These are phyloP conservation scores for Herpetotheres cachinnans DNA, from an alignment of 2,113 vertebrate species.

Conservation along the genomic window DNA sequence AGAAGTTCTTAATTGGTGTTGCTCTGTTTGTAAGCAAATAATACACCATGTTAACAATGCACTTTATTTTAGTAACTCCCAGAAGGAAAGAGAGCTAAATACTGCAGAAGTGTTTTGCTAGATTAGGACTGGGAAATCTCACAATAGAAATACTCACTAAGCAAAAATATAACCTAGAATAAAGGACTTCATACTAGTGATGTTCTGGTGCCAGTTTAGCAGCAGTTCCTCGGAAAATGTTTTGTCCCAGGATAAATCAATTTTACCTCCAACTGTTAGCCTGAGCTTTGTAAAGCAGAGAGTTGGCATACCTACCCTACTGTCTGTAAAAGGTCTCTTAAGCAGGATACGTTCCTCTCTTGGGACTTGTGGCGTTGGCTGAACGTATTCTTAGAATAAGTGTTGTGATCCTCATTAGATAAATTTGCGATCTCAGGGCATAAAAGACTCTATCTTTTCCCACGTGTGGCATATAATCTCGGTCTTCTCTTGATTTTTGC, in stretches of 20 bases:
- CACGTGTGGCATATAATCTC: not conserved
- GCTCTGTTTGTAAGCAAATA: slow-evolving; percentile 50
- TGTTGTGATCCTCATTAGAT: not conserved
- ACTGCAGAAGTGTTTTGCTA: slow-evolving; percentile 6
- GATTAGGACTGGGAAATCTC: not conserved
- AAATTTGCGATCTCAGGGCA: not conserved
- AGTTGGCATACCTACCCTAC: not conserved
- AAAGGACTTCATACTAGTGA: not conserved
- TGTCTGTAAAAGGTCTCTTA: not conserved
- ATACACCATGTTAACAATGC: not conserved
- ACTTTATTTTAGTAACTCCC: slow-evolving; percentile 34
- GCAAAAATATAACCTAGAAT: slow-evolving; percentile 10
- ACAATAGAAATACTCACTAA: slow-evolving; percentile 11
- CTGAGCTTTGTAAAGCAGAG: not conserved
- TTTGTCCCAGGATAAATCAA: not conserved
- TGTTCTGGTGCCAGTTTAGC: not conserved
- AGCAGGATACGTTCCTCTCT: not conserved
- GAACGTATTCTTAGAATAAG: not conserved
- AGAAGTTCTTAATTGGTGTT: not conserved
- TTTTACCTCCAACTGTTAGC: not conserved
- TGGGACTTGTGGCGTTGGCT: not conserved
- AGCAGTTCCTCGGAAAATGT: not conserved
- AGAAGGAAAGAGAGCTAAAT: not conserved
- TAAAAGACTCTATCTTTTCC: not conserved
- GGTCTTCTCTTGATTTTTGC: not conserved